Evolutionary conservation across 2,797 vertebrate species (phyloP), one percentile per base, ranked within the genome.

Genomic region (Peromyscus aztecus): DNA sequence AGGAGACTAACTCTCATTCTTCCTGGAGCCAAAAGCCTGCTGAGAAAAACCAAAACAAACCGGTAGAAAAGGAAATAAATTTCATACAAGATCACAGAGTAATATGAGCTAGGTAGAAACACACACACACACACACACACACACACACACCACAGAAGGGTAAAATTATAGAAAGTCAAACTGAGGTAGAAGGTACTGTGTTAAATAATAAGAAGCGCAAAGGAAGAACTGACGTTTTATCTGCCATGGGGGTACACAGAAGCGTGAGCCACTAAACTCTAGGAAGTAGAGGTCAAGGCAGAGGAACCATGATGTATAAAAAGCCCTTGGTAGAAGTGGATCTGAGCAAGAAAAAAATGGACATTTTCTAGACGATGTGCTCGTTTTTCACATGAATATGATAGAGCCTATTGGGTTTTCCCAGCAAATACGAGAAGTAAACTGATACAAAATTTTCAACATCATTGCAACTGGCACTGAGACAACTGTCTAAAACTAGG

Each of bases 321-420:
- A n/a, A 13, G n/a, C n/a, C n/a, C n/a, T n/a, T n/a, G n/a, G n/a
- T n/a, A n/a, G n/a, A n/a, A n/a, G n/a, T n/a, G n/a, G n/a, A n/a
- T n/a, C n/a, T n/a, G n/a, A n/a, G 8, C 13, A 61, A 1, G 2
- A 12, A 31, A 46, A 46, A 65, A 65, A 23, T 0, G n/a, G 0
- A 6, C 31, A 3, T 9, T 82, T 27, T 69, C 1, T 52, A 4
- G 19, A n/a, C 6, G 31, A 17, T 23, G 55, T 10, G 7, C 43
- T 93, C 75, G 40, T 31, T 17, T 21, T 90, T 87, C n/a, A 73
- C 82, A 67, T 13, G 2, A 85, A 4, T 12, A 0, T 46, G 34
- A 37, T 6, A 29, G n/a, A 55, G 17, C 24, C 34, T 23, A 13
- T 0, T 29, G 24, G 4, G 34, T n/a, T n/a, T n/a, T n/a, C n/a